Base-by-base conservation (phyloP, 2,113 vertebrate species). In the Pelmatolapia mariae region DNA sequence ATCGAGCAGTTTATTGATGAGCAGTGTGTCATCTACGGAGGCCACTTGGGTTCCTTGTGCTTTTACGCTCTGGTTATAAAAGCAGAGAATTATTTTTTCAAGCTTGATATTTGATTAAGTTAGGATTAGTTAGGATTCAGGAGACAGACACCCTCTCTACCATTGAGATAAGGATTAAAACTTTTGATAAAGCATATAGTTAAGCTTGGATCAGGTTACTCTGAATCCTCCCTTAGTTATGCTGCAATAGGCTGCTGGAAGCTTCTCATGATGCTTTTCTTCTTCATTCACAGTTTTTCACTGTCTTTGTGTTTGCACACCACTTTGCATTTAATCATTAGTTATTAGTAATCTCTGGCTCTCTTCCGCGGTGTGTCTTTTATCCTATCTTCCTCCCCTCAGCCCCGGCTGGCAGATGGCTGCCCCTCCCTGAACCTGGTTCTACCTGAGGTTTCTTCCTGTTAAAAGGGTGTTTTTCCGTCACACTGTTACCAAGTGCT, bases 1-100 rank as follows among this genome's bases (percentile, higher is more conserved):
- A 89, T 12, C 9, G 68, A 92, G 78, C 86, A 56, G 63, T 63
- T 86, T 54, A 81, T 56, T 89, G 84, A 89, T 91, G 85, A 89
- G 52, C 66, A 89, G 84, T 71, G 40, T 87, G 85, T 87, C 86
- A 90, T 84, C 66, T 73, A 15, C 18, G 40, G 63, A 85, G 81
- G 79, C 83, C 86, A 19, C 29, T 7, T 3, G 61, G 15, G 81
- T 50, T 73, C 59, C 38, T 24, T 52, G 19, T 63, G 57, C 68
- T 68, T 86, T 71, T 59, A 50, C 4, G 2, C 47, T 38, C 4
- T 81, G 36, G 61, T 38, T 53, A 24, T 33, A 68, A 18, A 40
- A 53, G 45, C 7, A 5, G 19, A 84, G n/a, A 40, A 12, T 31
- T 8, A 45, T 53, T 76, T 81, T 81, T 81, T 61, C 24, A 52